A percentile compares a stretch with the other conserved stretches of the same genome.
Evolutionary conservation across 2,797 vertebrate species (phyloP).

Genomic region (Halcyon leucocephala): DNA sequence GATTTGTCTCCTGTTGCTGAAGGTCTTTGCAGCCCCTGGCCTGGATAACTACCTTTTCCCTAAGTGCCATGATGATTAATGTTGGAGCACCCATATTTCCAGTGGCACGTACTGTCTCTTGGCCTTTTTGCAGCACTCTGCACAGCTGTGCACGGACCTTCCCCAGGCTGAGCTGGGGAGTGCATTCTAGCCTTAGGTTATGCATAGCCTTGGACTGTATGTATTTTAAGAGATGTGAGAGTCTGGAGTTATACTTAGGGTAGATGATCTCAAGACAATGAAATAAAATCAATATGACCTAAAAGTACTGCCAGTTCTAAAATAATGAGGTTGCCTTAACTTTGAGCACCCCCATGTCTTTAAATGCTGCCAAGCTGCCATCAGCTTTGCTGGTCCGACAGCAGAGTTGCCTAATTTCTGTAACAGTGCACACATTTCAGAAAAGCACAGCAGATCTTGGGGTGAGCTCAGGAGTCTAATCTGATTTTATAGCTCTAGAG

Average conservation of each 20-base stretch:
- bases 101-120: accelerated
- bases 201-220: not conserved
- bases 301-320: not conserved
- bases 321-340: not conserved
- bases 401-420: not conserved
- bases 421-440: not conserved
- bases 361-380: not conserved
- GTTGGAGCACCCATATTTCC: not conserved
- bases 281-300: not conserved
- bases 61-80: not conserved
- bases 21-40: not conserved
- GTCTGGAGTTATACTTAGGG: not conserved
- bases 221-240: not conserved
- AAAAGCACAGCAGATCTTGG: not conserved
- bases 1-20: not conserved
- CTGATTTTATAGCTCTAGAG: not conserved
- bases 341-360: not conserved
- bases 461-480: not conserved
- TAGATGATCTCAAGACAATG: not conserved
- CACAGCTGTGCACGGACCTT: not conserved
- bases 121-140: not conserved
- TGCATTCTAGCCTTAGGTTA: not conserved
- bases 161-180: not conserved
- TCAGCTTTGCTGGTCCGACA: not conserved
- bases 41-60: not conserved